Conservation (phyloP, 2,113 vertebrate species). For the Notechis scutatus region DNA sequence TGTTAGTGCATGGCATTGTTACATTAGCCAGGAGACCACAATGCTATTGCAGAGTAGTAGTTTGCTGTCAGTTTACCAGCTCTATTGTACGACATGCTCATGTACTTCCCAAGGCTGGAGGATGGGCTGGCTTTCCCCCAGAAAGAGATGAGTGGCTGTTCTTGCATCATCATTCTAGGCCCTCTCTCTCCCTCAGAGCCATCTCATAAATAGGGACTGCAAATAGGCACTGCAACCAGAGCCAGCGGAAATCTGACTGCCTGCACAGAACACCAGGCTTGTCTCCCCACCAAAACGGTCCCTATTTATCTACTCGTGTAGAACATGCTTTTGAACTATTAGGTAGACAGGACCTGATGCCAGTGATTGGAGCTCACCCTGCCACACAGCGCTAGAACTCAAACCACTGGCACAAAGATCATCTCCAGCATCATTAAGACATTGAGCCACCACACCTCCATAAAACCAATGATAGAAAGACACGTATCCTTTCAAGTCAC, state of each 20-base stretch:
- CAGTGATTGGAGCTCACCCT: not conserved
- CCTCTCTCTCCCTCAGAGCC: not conserved
- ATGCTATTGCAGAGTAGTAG: not conserved
- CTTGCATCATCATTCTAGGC: too few species aligned
- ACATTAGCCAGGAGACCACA: too few species aligned
- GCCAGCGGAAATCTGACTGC: not conserved
- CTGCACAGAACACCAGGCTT: not conserved
- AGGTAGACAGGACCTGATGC: not conserved
- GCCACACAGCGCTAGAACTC: not conserved
- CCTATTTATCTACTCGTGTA: not conserved
- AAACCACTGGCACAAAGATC: not conserved
- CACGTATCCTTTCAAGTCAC: not conserved
- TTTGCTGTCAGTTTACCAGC: not conserved
- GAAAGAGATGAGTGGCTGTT: not conserved
- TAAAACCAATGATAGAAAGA: not conserved
- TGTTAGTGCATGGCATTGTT: too few species aligned
- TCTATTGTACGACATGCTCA: not conserved
- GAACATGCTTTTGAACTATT: not conserved
- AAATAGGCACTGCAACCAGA: too few species aligned
- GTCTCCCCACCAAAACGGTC: too few species aligned
- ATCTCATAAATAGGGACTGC: not conserved
- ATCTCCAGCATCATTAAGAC: not conserved
- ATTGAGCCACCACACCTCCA: not conserved
- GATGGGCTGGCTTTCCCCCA: not conserved
- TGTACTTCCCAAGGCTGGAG: not conserved